Base-by-base conservation (phyloP, 2,797 vertebrate species). In the Picus viridis region DNA sequence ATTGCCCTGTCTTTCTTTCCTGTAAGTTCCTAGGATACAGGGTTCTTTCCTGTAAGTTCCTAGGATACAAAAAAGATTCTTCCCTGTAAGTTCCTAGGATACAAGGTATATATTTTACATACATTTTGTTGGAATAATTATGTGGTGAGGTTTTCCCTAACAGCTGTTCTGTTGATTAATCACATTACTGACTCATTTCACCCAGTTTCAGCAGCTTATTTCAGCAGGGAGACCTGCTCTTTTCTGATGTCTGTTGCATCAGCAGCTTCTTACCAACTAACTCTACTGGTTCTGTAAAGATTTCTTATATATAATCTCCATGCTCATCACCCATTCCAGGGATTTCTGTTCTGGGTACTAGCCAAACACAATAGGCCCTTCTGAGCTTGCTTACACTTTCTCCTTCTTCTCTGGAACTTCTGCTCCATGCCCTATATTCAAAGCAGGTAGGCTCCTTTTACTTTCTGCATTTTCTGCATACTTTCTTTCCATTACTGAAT, bases 281-380 rank as follows among this genome's bases (percentile, higher is more conserved):
- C 12, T 67, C n/a, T 27, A 16, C 74, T 54, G 62, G 23, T 79
- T 86, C 78, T 71, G 8, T 49, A 5, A 67, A 45, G 45, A 77
- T 58, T 68, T 75, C 56, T 70, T 43, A 39, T 41, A 57, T 12
- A 7, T 27, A 84, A 87, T 51, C 39, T 90, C 49, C 19, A 2
- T 54, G 49, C 69, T 88, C 32, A 36, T 74, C 72, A 53, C 64
- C 88, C 81, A 49, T 88, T 90, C 92, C 78, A 94, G 85, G 47
- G 77, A 54, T 89, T 94, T 88, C 41, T 74, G 41, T 54, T 74
- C 43, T 63, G 58, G 30, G 29, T 86, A 17, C 49, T 77, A 65
- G 67, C 74, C 30, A 86, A 90, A 71, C 24, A 77, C 72, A 89
- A 39, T 49, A 74, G 76, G 9, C 14, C 27, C 43, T 54, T 90